Evolutionary conservation across 2,797 vertebrate species (phyloP), one percentile per base, ranked within the genome.

Genomic region (Nyctalus aviator): DNA sequence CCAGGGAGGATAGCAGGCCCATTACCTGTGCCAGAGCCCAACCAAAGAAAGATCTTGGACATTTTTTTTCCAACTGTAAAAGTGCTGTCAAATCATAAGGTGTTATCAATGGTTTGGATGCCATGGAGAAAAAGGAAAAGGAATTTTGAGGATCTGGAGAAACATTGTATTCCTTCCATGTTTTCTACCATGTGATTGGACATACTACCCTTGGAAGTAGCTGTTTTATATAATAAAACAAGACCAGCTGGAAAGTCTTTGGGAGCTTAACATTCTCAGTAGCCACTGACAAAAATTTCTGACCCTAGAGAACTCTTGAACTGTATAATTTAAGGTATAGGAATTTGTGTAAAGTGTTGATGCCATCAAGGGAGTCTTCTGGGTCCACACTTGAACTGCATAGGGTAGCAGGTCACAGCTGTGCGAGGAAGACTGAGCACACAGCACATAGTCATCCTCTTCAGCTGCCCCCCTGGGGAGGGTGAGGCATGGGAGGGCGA

Each of bases 311-410:
- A 72, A 85, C 5, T 25, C 17, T 10, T 32, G 50, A 23, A 12
- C 25, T 20, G 23, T 76, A 35, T 79, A 86, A 15, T 15, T 15
- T 59, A 91, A 55, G 8, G 50, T 62, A 11, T 30, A 81, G 4
- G 18, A 3, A 15, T 15, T 30, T 8, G 5, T 46, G 2, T 15
- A n/a, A 86, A 55, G 30, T 44, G 30, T 2, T 1, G 0, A 13
- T 12, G 14, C 8, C 8, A 7, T 12, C 13, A 48, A 27, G 23
- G 20, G 6, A 46, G 8, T 8, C 25, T 64, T 84, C 12, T 27
- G 13, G 25, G 23, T 44, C 13, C 41, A 32, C 7, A 11, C 17
- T 13, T 14, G 8, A 89, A 41, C 7, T 41, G 14, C 35, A 30
- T 21, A 17, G 17, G 21, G 25, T n/a, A n/a, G 37, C 50, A 3